These are phyloP conservation scores for Plectropomus leopardus DNA, from an alignment of 2,113 vertebrate species.

Conservation along the genomic window DNA sequence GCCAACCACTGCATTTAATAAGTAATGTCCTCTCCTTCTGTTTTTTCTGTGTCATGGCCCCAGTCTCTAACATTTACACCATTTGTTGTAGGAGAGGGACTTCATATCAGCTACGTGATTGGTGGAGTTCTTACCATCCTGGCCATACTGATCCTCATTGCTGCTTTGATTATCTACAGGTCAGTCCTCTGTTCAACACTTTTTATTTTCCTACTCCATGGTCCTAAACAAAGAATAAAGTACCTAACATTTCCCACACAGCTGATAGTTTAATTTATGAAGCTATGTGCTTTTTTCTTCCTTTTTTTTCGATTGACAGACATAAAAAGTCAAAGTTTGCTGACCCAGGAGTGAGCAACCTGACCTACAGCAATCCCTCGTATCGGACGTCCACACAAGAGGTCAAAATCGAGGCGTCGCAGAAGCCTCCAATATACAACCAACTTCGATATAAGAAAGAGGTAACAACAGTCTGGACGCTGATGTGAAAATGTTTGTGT, in stretches of 20 bases:
- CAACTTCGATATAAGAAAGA: slow-evolving; percentile 98
- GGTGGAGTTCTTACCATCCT: slow-evolving; percentile 93
- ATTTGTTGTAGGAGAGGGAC: slow-evolving; percentile 89
- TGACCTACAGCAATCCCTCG: slow-evolving; percentile 98
- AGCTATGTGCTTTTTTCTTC: background rate
- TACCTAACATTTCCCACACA: background rate
- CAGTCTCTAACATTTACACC: background rate
- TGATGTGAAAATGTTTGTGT: background rate
- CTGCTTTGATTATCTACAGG: slow-evolving; percentile 95
- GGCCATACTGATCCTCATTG: slow-evolving; percentile 92
- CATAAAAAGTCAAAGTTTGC: slow-evolving; percentile 97
- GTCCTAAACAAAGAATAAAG: fast-evolving
- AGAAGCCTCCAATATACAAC: slow-evolving; percentile 95
- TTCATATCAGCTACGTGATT: slow-evolving; percentile 94
- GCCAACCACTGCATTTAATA: background rate
- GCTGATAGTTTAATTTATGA: background rate
- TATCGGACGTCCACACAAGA: slow-evolving; percentile 98
- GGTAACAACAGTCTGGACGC: slow-evolving; percentile 79
- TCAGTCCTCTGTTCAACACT: slow-evolving; percentile 62
- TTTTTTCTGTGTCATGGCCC: no score
- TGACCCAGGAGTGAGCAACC: slow-evolving; percentile 92
- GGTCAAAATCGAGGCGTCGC: slow-evolving; percentile 95
- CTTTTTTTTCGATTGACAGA: slow-evolving; percentile 76
- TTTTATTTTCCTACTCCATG: no score
- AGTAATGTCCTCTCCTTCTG: no score